phyloP scores from a whole-genome alignment of 2,888 invertebrate species.

The Carpatolechia fugitivella region DNA sequence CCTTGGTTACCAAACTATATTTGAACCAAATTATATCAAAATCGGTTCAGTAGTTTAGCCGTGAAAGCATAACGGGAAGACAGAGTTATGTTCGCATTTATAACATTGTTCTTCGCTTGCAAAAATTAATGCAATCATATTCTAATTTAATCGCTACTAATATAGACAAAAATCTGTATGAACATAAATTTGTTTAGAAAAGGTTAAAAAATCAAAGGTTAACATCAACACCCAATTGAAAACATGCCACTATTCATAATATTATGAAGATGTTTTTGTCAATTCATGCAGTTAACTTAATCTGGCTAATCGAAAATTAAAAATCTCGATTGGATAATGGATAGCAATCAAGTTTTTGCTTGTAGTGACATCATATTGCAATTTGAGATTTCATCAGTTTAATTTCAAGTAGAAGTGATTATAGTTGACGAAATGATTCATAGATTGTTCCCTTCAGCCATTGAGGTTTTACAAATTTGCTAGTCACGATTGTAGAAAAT shows the following conservation, averaged over 20 bases:
- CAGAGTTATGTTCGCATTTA: too few species aligned
- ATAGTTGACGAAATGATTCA: too few species aligned
- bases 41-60: neutral
- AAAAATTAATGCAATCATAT: too few species aligned
- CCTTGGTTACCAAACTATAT: too few species aligned
- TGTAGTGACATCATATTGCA: neutral
- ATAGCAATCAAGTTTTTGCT: neutral
- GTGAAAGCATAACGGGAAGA: too few species aligned
- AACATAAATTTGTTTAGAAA: too few species aligned
- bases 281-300: neutral
- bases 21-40: neutral
- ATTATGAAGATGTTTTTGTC: neutral
- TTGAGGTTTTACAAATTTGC: too few species aligned
- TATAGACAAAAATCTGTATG: too few species aligned
- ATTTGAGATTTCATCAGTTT: neutral
- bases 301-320: neutral
- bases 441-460: too few species aligned
- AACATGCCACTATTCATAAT: neutral
- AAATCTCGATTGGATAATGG: neutral
- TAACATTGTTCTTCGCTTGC: too few species aligned
- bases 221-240: neutral
- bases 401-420: too few species aligned
- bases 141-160: too few species aligned
- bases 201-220: neutral
- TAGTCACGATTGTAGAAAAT: neutral